Base-by-base conservation (phyloP, 2,797 vertebrate genomes). In the Ambastaia sidthimunki region DNA sequence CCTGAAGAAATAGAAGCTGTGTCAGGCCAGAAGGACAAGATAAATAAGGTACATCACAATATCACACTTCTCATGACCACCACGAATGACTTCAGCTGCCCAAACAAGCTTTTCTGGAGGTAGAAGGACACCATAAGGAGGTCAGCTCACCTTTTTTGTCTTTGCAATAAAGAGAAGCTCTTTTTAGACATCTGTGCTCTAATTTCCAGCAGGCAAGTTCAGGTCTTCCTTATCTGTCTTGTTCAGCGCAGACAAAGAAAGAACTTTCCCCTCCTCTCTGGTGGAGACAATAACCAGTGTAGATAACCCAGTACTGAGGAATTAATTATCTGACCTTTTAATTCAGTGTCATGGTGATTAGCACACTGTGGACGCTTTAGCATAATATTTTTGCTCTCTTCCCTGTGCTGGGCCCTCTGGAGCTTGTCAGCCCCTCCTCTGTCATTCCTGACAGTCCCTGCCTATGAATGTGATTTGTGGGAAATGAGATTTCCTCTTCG, bases 391-490 rank as follows among this genome's bases (percentile, higher is more conserved):
- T 88, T 77, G 89, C 93, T 94, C 92, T 93, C 92, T 93, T 87
- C 85, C 87, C 83, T 90, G 90, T 90, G 90, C 91, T 87, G 88
- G 90, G 89, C 93, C 93, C 91, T 89, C 84, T 92, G 93, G 93
- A 93, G 92, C 92, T 90, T 89, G 86, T 84, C 80, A 55, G 74
- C 63, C 76, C 54, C 85, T 88, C 87, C 84, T 85, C 78, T 93
- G 93, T 90, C 16, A 23, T 93, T 92, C 90, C 83, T 88, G 90
- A 90, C 90, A 92, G 93, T 95, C 94, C 93, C 94, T 94, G 93
- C 87, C 94, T 94, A 95, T 95, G 94, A 94, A 95, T 95, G 93
- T 95, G 93, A 95, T 95, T 94, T 94, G 92, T 92, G 90, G 89
- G 90, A 93, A 95, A 94, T 94, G 92, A 94, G 93, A 93, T 94